These are phyloP conservation scores for Noctuana brunneofusca DNA, from an alignment of 2,888 invertebrate species.

Conservation along the genomic window DNA sequence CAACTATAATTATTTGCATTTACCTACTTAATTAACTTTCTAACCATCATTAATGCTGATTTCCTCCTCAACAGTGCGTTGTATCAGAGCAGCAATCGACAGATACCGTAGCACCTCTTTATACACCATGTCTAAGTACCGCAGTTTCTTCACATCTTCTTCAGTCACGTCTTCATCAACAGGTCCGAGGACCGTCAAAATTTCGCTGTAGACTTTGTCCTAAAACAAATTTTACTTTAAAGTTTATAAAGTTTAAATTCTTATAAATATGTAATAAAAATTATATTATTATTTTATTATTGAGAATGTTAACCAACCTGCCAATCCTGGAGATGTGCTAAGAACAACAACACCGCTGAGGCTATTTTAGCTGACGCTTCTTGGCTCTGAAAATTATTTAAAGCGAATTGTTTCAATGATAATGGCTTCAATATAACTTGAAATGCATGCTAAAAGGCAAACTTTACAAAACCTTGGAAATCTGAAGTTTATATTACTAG, in stretches of 20 bases:
- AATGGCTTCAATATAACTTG: too few relatives aligned
- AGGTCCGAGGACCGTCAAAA: slow-evolving; percentile 53
- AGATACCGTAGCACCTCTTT: slow-evolving; percentile 64
- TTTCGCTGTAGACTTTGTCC: slow-evolving; percentile 65
- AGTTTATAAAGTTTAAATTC: too few relatives aligned
- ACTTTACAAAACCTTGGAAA: too few relatives aligned
- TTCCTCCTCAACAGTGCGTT: slow-evolving; percentile 66
- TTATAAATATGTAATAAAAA: neutral
- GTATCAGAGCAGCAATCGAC: slow-evolving; percentile 66
- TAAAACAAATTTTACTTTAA: slow-evolving; percentile 37
- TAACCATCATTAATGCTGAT: slow-evolving; percentile 62
- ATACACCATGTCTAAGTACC: slow-evolving; percentile 65
- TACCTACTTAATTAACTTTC: too few relatives aligned
- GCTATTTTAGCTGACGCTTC: slow-evolving; percentile 70
- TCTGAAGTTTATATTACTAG: too few relatives aligned
- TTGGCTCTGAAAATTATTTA: slow-evolving; percentile 61
- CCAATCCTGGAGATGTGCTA: slow-evolving; percentile 69
- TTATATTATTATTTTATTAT: neutral
- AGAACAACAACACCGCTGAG: slow-evolving; percentile 59
- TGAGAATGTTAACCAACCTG: slow-evolving; percentile 55
- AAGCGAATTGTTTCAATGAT: too few relatives aligned
- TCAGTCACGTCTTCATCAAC: slow-evolving; percentile 47
- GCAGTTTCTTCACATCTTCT: slow-evolving; percentile 57
- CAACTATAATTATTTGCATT: too few relatives aligned
- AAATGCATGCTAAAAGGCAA: too few relatives aligned